Evolutionary conservation across 2,113 vertebrate genomes (phyloP).

Genomic region (Gobiocypris rarus): DNA sequence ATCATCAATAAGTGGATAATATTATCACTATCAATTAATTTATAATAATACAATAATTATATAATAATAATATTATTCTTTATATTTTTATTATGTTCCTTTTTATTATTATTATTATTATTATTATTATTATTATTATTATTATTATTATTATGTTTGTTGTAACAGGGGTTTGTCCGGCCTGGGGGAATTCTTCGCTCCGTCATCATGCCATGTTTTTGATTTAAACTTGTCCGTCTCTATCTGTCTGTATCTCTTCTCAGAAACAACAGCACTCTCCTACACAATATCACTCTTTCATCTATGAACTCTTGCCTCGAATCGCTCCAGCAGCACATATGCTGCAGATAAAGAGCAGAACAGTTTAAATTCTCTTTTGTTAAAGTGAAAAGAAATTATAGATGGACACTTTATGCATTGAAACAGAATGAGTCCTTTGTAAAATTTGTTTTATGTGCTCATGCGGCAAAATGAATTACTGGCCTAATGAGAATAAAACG

Average conservation of each 20-base stretch:
- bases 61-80: not conserved
- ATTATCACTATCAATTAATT: too few relatives aligned
- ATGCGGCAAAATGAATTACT: not conserved
- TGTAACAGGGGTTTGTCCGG: not conserved
- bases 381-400: not conserved
- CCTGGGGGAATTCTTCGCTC: not conserved
- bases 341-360: not conserved
- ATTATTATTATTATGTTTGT: not conserved
- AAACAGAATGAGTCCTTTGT: not conserved
- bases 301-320: constrained; percentile 1
- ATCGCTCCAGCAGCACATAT: not conserved
- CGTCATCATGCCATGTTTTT: not conserved
- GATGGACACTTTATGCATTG: not conserved
- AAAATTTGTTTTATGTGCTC: not conserved
- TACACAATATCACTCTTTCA: constrained; percentile 23
- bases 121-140: not conserved
- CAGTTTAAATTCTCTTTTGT: not conserved
- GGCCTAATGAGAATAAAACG: not conserved
- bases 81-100: too few relatives aligned
- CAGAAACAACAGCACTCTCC: not conserved
- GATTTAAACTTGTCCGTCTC: not conserved
- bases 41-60: too few relatives aligned
- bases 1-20: too few relatives aligned
- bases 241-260: constrained; percentile 15
- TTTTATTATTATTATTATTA: not conserved